Evolutionary conservation across 2,113 vertebrate genomes (phyloP).

Genomic region (Megalops atlanticus): DNA sequence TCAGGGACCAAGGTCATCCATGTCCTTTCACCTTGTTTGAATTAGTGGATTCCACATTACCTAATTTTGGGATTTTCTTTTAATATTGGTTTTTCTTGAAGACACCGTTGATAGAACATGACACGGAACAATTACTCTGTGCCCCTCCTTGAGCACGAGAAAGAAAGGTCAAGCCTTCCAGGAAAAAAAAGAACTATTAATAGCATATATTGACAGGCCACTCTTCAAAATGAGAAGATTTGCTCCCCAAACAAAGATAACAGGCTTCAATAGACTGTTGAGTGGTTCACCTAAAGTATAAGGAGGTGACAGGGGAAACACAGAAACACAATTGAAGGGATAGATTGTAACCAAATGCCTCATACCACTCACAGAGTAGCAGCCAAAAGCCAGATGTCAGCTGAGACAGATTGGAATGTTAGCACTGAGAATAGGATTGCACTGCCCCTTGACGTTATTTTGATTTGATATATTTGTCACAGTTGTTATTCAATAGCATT

Average conservation of each 20-base stretch:
- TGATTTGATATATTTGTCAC: no score
- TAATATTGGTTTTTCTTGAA: not conserved
- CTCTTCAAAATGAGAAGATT: not conserved
- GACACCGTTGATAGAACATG: no score
- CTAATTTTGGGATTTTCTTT: not conserved
- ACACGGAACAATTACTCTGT: no score
- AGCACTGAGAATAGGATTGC: not conserved
- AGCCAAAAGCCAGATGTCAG: not conserved
- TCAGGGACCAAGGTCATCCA: slow-evolving; percentile 9
- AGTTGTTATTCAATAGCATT: no score
- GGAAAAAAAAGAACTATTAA: no score
- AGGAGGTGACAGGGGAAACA: not conserved
- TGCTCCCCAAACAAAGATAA: not conserved
- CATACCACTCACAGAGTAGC: no score
- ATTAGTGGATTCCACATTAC: not conserved
- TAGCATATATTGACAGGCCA: no score
- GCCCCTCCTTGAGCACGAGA: no score
- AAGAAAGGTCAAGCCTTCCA: no score
- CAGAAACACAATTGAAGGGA: no score
- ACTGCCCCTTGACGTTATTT: not conserved
- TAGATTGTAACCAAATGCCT: no score
- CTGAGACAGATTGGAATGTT: not conserved
- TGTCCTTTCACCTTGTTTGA: not conserved
- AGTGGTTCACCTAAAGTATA: not conserved
- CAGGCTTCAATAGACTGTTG: not conserved